Conservation (phyloP, 23 tunicate species). For the Trididemnum miniatum region DNA sequence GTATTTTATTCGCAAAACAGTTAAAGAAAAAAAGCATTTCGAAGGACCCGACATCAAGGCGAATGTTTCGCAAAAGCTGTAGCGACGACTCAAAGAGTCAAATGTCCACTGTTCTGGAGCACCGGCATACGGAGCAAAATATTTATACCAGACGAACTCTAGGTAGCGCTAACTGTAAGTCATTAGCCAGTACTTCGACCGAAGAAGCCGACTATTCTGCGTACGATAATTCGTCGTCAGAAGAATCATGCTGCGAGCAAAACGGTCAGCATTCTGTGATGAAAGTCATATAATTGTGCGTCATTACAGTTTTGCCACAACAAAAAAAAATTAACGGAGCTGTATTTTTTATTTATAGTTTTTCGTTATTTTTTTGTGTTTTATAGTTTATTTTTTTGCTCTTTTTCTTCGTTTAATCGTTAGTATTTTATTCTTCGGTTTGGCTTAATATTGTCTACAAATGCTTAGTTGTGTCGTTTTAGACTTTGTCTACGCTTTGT, state of each 20-base stretch:
- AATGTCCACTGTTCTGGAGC: not conserved
- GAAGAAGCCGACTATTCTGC: not conserved
- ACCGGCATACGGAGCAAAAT: not conserved
- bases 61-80: not conserved
- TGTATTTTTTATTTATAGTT: too few species aligned
- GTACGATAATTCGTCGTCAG: not conserved
- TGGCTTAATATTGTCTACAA: too few species aligned
- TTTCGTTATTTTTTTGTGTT: too few species aligned
- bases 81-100: not conserved
- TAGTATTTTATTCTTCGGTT: too few species aligned
- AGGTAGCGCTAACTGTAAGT: not conserved
- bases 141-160: not conserved
- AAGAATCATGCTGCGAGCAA: not conserved
- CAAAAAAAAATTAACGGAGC: too few species aligned
- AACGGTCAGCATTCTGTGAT: not conserved
- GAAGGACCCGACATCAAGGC: not conserved
- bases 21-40: too few species aligned
- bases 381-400: too few species aligned
- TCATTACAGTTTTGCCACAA: too few species aligned
- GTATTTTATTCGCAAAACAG: not conserved
- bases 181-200: not conserved
- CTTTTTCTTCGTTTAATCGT: too few species aligned
- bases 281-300: too few species aligned
- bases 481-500: too few species aligned
- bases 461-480: too few species aligned